These are phyloP conservation scores for Raja brachyura DNA, from an alignment of 2,113 vertebrate genomes.

Conservation along the genomic window DNA sequence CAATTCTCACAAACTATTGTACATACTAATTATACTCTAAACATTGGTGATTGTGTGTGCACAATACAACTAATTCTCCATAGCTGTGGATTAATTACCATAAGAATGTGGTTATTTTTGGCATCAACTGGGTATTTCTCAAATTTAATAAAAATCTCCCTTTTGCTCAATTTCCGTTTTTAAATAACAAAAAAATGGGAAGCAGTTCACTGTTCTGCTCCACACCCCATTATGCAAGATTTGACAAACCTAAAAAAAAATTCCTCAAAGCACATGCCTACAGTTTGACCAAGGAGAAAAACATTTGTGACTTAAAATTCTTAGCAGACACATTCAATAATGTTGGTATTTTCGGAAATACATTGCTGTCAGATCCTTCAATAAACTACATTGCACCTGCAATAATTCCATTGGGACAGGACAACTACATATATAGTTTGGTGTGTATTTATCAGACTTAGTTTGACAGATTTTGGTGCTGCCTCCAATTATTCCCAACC, in stretches of 20 bases:
- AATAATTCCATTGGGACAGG: not conserved
- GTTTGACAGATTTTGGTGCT: not conserved
- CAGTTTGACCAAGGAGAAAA: not conserved
- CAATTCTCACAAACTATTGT: not conserved
- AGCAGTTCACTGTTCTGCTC: not conserved
- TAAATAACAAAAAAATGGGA: not conserved
- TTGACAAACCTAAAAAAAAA: not conserved
- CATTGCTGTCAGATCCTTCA: not conserved
- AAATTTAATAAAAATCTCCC: not conserved
- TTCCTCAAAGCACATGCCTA: not conserved
- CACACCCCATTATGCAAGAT: not conserved
- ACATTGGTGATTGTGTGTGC: not conserved
- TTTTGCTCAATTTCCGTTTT: slow-evolving; percentile 4
- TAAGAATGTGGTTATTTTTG: not conserved
- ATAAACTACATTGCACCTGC: not conserved
- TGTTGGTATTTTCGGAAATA: not conserved
- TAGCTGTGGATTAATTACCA: too few relatives aligned
- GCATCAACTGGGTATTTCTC: not conserved
- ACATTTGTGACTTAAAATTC: not conserved
- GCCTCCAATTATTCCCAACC: not conserved
- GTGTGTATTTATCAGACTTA: not conserved
- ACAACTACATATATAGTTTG: not conserved
- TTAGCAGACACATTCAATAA: not conserved
- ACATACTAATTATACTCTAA: not conserved
- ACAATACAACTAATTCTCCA: not conserved